These are phyloP conservation scores for Morone chrysops DNA, from an alignment of 2,113 vertebrate species.

Conservation along the genomic window DNA sequence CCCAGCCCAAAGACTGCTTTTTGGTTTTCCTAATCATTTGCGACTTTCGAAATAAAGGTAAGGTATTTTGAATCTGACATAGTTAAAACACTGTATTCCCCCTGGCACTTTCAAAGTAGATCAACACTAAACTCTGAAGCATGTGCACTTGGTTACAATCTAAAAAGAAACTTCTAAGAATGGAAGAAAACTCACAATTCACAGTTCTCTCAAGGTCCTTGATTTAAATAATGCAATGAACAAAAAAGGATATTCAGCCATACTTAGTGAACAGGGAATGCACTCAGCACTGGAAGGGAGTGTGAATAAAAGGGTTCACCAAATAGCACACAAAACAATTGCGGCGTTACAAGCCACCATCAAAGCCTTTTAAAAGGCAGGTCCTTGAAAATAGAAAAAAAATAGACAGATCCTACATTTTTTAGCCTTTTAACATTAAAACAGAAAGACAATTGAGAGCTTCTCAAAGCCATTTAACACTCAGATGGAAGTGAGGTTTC, in stretches of 20 bases:
- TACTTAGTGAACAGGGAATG: constrained; percentile 37
- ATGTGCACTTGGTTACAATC: constrained; percentile 5
- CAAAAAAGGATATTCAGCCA: constrained; percentile 32
- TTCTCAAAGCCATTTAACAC: constrained; percentile 59
- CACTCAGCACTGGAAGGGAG: constrained; percentile 32
- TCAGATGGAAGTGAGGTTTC: constrained; percentile 14
- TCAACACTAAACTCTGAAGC: constrained; percentile 4
- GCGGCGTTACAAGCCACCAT: not conserved
- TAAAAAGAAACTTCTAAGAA: constrained; percentile 15
- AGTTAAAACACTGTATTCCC: constrained; percentile 16
- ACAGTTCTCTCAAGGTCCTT: constrained; percentile 28
- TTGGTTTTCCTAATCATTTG: constrained; percentile 20
- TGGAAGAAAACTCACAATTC: constrained; percentile 13
- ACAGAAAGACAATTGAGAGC: not conserved
- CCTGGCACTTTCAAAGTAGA: not conserved
- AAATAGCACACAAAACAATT: constrained; percentile 40
- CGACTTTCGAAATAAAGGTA: constrained; percentile 5
- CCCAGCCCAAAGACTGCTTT: not conserved
- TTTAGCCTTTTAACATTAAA: constrained; percentile 36
- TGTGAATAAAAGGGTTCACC: constrained; percentile 44
- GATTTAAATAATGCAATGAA: constrained; percentile 64
- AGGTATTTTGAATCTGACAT: constrained; percentile 13
- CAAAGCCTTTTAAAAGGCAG: constrained; percentile 43
- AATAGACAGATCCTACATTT: constrained; percentile 19
- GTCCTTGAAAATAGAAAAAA: constrained; percentile 34